Evolutionary conservation across 2,888 invertebrate species (phyloP).

Genomic region (Adelognathus sp.): DNA sequence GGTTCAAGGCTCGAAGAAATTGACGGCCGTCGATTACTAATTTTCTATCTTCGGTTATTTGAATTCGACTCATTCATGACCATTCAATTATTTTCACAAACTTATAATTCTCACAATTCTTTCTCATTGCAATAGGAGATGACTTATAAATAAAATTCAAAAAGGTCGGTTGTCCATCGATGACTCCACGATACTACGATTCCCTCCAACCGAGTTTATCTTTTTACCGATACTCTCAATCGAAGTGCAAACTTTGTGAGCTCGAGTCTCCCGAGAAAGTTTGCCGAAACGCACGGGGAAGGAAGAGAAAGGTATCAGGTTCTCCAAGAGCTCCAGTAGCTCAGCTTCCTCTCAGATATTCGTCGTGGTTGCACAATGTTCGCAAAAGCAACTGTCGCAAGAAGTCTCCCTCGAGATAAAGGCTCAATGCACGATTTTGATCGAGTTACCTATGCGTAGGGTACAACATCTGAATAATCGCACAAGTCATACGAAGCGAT

Average conservation of each 20-base stretch:
- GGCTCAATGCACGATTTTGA: background rate
- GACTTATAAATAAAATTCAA: too few species aligned
- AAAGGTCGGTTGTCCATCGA: too few species aligned
- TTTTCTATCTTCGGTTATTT: too few species aligned
- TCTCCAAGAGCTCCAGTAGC: background rate
- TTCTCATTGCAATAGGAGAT: too few species aligned
- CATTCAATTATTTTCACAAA: too few species aligned
- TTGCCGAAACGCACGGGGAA: background rate
- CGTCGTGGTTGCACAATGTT: background rate
- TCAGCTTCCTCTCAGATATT: background rate
- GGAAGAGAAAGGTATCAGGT: background rate
- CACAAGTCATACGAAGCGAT: background rate
- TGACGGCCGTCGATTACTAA: too few species aligned
- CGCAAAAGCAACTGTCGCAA: background rate
- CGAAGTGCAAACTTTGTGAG: background rate
- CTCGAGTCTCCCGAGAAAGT: background rate
- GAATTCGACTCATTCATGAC: too few species aligned
- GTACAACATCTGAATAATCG: background rate
- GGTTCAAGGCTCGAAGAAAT: too few species aligned
- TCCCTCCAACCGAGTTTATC: too few species aligned
- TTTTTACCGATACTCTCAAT: too few species aligned
- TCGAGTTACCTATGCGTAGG: constrained; percentile 6
- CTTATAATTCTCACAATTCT: too few species aligned
- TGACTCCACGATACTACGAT: too few species aligned
- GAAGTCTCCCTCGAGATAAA: background rate